Conservation (phyloP, 1,140 invertebrate genomes). For the Drosophila mojavensis region DNA sequence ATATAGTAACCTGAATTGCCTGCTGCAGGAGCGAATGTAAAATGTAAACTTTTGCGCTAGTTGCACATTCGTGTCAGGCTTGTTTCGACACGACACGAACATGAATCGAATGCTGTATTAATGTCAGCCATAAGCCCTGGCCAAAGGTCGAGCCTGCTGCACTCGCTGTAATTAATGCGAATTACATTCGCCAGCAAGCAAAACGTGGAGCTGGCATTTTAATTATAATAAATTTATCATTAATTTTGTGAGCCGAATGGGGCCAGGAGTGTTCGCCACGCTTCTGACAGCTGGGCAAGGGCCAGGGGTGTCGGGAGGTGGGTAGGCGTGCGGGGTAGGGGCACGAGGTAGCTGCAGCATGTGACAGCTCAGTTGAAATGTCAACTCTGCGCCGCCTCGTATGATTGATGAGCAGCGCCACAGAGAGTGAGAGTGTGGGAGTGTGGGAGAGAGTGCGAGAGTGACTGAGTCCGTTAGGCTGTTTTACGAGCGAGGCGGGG, state of each 20-base stretch:
- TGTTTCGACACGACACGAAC: conserved; percentile 3
- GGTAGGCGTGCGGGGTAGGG: background rate
- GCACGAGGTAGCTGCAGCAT: conserved; percentile 1
- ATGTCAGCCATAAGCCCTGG: conserved; percentile 42
- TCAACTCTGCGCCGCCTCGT: conserved; percentile 23
- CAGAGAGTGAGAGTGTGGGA: background rate
- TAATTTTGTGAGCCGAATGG: conserved; percentile 30
- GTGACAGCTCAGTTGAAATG: conserved; percentile 45
- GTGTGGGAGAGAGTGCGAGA: background rate
- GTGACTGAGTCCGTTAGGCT: background rate
- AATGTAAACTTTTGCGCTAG: background rate
- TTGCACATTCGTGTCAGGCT: conserved; percentile 6
- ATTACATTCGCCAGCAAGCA: conserved; percentile 59
- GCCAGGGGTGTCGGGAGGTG: background rate
- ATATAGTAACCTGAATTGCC: no score
- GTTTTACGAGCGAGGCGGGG: background rate
- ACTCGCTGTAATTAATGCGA: conserved; percentile 66
- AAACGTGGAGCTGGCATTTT: conserved; percentile 29
- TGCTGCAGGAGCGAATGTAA: no score
- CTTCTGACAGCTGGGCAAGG: background rate
- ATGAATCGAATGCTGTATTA: conserved; percentile 44
- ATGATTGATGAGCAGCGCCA: conserved; percentile 44
- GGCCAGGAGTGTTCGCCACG: background rate
- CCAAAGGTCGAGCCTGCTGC: conserved; percentile 28
- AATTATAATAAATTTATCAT: conserved; percentile 58